These are phyloP conservation scores for Epinephelus fuscoguttatus DNA, from an alignment of 2,113 vertebrate species.

Conservation along the genomic window DNA sequence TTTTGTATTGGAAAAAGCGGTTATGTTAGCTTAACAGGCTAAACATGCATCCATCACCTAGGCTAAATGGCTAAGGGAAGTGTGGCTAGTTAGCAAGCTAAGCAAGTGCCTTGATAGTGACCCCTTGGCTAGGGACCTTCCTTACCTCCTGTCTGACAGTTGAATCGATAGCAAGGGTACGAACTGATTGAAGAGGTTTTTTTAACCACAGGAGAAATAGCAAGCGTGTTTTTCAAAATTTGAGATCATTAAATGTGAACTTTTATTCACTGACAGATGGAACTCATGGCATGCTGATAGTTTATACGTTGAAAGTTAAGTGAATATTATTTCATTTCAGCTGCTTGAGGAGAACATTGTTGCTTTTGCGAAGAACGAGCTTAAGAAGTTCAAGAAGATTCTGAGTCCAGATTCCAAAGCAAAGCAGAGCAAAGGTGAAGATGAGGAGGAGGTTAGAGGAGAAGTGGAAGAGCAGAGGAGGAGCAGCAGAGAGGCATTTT, in stretches of 20 bases:
- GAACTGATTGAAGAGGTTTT: neutral
- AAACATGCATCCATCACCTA: no score
- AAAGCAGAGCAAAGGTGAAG: neutral
- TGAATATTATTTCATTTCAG: slow-evolving; percentile 25
- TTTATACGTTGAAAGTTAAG: neutral
- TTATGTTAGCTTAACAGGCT: no score
- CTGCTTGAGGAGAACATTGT: neutral
- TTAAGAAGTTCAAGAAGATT: rapidly evolving
- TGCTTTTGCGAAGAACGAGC: slow-evolving; percentile 5
- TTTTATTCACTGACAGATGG: neutral
- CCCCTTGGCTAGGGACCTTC: neutral
- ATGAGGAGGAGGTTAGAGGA: rapidly evolving
- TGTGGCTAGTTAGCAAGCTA: no score
- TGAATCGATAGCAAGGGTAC: neutral
- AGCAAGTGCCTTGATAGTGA: no score
- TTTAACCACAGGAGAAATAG: neutral
- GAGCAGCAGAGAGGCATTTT: slow-evolving; percentile 31
- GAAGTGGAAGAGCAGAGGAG: slow-evolving; percentile 5
- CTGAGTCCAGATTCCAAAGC: slow-evolving; percentile 9
- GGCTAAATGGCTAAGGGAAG: no score
- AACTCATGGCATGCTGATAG: neutral
- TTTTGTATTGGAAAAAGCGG: neutral
- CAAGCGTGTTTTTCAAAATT: neutral
- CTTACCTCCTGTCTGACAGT: neutral
- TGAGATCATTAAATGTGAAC: neutral